Evolutionary conservation across 2,797 vertebrate species (phyloP), one percentile per base, ranked within the genome.

Genomic region (Martes flavigula): DNA sequence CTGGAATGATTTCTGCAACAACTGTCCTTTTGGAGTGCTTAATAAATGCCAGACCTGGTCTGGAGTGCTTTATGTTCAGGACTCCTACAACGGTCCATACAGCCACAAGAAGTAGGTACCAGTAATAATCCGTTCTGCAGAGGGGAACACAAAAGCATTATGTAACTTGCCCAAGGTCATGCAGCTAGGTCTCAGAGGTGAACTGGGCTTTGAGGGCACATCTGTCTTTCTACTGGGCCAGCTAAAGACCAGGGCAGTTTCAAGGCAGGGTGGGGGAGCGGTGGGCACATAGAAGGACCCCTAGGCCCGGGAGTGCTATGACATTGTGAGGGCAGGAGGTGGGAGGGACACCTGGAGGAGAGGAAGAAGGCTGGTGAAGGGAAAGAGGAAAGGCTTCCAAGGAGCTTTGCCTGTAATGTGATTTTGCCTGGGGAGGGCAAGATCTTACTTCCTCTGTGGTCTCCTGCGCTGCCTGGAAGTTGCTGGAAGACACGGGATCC

Each of bases 391-490:
- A 66, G 4, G 77, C 84, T 75, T 86, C 75, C 60, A 77, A 86
- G 88, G 62, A 40, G 32, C 21, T 96, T 75, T 54, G 60, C 72
- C 72, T 64, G 56, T 40, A 64, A 73, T 40, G 79, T 25, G 75
- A 70, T 87, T 87, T 72, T 92, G 64, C 87, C 46, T 27, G 56
- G 60, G 85, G 86, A 64, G 48, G 4, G 11, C 32, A 51, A 91
- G 84, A n/a, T 87, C 68, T 87, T 93, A 81, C 95, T 93, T 97
- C 70, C 91, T 97, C 32, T 95, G 96, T 90, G 79, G 81, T 60
- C 86, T 97, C 62, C 64, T 23, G 5, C 27, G 0, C 62, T 90
- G 89, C 84, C 81, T 89, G 66, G 86, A 95, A 84, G 62, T 89
- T 91, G 86, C 86, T 11, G 0, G 89, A 93, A 91, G 85, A 78